Base-by-base conservation (phyloP, 2,113 vertebrate species). In the Chascanopsetta lugubris region DNA sequence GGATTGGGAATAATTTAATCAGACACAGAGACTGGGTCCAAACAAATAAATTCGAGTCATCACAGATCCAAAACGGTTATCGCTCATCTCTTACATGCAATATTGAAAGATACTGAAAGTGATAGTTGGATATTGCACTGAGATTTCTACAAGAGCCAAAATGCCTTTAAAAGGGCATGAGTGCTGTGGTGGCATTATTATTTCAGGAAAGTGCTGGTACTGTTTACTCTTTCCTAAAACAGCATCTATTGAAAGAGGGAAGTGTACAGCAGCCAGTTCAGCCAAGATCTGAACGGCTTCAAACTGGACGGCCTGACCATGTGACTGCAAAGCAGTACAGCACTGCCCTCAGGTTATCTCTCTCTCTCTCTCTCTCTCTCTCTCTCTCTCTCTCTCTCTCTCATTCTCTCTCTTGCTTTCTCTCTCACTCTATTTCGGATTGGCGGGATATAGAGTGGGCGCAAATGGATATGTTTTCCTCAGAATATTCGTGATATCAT, bases 221-320 rank as follows among this genome's bases (percentile, higher is more conserved):
- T 78, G 83, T 83, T 86, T 74, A 80, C 55, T 72, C 49, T 82
- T 82, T 80, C 79, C 64, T 65, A 62, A 88, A 88, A 91, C 51
- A 85, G 83, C 61, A 57, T 73, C 61, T 65, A 64, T 46, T 73
- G 62, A 82, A 85, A 75, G 62, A 27, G 58, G 65, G 56, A 79
- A 61, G 56, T 51, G 62, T 42, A 87, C 69, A 87, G 79, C 84
- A 69, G 60, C 60, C 61, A 73, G 9, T 4, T 6, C 22, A 76
- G 65, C 49, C 22, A 46, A 40, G 48, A 69, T 63, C 47, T 88
- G 78, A 87, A 87, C 77, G 75, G 66, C 57, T 58, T 40, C 43
- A 11, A 58, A 34, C 29, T 74, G 65, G 62, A 79, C 25, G 11
- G 22, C 25, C 63, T 24, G 69, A 71, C 26, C 85, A 89, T 82